Evolutionary conservation across 2,888 invertebrate genomes (phyloP).

Genomic region (Tiliacea aurago): DNA sequence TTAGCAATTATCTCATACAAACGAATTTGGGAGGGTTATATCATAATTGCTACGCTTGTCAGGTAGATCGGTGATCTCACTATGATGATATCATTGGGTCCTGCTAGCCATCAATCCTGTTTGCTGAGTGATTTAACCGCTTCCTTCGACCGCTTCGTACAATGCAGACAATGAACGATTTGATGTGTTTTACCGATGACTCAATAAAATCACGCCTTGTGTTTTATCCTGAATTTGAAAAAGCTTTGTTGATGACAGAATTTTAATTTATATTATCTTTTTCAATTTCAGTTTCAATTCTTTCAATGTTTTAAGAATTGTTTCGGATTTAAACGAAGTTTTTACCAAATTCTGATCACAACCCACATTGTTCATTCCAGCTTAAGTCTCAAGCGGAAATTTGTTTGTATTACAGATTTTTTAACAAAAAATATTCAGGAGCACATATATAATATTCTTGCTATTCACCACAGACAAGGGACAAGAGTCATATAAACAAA

Average conservation of each 20-base stretch:
- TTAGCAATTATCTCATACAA: not conserved
- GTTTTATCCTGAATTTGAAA: not conserved
- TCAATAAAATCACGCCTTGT: not conserved
- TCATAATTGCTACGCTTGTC: conserved; percentile 37
- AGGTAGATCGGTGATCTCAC: conserved; percentile 48
- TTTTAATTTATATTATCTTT: not conserved
- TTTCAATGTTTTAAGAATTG: no score
- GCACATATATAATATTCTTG: no score
- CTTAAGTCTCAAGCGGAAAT: no score
- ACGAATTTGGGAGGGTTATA: conserved; percentile 20
- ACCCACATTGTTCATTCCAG: no score
- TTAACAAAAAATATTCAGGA: no score
- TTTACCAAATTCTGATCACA: no score
- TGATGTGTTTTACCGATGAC: conserved; percentile 17
- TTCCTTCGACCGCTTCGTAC: not conserved
- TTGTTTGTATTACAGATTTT: no score
- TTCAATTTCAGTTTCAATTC: no score
- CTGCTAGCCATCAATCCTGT: conserved; percentile 16
- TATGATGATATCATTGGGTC: conserved; percentile 44
- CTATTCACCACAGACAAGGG: no score
- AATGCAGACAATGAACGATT: not conserved
- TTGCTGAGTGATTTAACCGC: conserved; percentile 21
- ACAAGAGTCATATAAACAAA: no score
- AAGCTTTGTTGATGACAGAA: not conserved
- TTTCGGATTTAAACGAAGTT: no score